A percentile compares a stretch with the other conserved stretches of the same genome.
These are phyloP conservation scores for Hassar affinis DNA, from an alignment of 2,113 vertebrate species.

Conservation along the genomic window DNA sequence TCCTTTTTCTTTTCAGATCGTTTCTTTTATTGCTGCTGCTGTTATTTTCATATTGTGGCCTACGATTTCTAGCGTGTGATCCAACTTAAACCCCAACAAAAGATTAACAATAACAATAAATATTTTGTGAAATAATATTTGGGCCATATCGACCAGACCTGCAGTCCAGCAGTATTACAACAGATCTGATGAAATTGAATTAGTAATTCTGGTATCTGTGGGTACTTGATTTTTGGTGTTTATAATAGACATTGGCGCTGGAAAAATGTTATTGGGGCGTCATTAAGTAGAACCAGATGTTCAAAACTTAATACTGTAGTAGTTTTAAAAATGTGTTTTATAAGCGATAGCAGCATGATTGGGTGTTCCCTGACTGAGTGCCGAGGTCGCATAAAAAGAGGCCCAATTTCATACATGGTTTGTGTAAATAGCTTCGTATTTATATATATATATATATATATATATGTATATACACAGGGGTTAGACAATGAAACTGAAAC, in stretches of 20 bases:
- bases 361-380: neutral
- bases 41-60: neutral
- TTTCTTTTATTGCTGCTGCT: neutral
- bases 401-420: conserved; percentile 16
- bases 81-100: neutral
- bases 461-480: too few relatives aligned
- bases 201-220: neutral
- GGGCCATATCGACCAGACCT: neutral
- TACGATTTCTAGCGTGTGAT: neutral
- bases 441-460: conserved; percentile 1
- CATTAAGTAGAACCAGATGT: conserved; percentile 34
- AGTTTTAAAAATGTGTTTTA: conserved; percentile 30
- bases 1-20: neutral
- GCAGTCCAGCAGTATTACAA: neutral
- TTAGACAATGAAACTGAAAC: too few relatives aligned
- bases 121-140: neutral
- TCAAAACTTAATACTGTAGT: neutral
- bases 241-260: conserved; percentile 12
- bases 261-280: conserved; percentile 13
- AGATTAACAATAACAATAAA: neutral
- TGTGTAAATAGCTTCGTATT: neutral
- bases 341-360: neutral
- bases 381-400: conserved; percentile 13
- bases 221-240: conserved; percentile 15
- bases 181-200: conserved; percentile 1